Evolutionary conservation across 2,888 invertebrate species (phyloP).

Genomic region (Pasiphila rectangulata): DNA sequence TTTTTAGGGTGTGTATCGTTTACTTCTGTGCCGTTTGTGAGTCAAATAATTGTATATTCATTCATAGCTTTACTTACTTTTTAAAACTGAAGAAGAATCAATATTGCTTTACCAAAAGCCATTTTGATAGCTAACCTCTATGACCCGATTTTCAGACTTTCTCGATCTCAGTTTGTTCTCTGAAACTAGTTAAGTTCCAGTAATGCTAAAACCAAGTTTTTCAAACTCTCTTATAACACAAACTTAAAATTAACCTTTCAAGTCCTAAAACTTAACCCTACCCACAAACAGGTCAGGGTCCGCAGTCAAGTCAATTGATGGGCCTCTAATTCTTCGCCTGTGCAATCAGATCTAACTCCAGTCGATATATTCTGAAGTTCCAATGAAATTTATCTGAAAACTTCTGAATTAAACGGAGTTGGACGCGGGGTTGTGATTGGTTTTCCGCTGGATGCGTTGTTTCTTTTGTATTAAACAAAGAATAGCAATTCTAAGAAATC

Average conservation of each 20-base stretch:
- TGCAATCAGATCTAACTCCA: slow-evolving; percentile 20
- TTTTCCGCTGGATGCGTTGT: slow-evolving; percentile 5
- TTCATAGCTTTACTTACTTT: too few species aligned
- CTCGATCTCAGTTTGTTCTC: too few species aligned
- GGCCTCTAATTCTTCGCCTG: slow-evolving; percentile 18
- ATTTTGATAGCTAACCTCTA: too few species aligned
- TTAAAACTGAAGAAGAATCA: too few species aligned
- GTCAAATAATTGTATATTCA: too few species aligned
- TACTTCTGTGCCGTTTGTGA: too few species aligned
- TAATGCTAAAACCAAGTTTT: too few species aligned
- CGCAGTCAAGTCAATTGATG: slow-evolving; percentile 13
- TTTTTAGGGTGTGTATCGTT: too few species aligned
- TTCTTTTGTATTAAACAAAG: neutral
- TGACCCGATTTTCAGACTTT: too few species aligned
- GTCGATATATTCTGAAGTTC: slow-evolving; percentile 34
- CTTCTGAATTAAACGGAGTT: slow-evolving; percentile 30
- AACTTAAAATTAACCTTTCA: slow-evolving; percentile 1
- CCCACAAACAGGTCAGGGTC: slow-evolving; percentile 4
- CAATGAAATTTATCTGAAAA: slow-evolving; percentile 32
- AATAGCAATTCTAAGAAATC: too few species aligned
- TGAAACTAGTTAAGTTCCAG: too few species aligned
- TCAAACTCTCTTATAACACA: neutral
- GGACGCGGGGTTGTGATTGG: slow-evolving; percentile 15
- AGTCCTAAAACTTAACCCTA: neutral
- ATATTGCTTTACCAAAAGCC: too few species aligned